These are phyloP conservation scores for Todiramphus saurophagus DNA, from an alignment of 2,113 vertebrate species.

Conservation along the genomic window DNA sequence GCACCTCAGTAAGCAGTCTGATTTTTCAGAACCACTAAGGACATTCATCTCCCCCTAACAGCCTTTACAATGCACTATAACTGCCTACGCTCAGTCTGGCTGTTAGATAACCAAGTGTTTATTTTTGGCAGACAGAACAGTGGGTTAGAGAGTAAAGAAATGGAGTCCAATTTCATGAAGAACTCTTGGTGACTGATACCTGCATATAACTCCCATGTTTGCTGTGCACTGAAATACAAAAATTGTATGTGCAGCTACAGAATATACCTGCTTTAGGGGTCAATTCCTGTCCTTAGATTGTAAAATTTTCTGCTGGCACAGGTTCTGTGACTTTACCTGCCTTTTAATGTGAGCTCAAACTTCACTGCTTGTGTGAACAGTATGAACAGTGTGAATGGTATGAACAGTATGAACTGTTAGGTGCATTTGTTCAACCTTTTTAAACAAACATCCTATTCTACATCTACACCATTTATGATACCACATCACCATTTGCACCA, in stretches of 20 bases:
- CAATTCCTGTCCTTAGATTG: neutral
- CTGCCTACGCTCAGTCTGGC: conserved; percentile 53
- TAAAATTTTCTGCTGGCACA: neutral
- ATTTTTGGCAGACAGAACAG: conserved; percentile 9
- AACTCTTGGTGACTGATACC: neutral
- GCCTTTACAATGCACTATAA: neutral
- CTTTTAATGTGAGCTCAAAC: neutral
- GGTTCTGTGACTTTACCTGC: neutral
- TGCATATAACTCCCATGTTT: neutral
- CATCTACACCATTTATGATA: neutral
- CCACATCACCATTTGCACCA: fast-evolving
- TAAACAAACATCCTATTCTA: neutral
- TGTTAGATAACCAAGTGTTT: conserved; percentile 32
- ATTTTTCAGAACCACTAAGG: neutral
- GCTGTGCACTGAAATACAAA: neutral
- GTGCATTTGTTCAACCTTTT: neutral
- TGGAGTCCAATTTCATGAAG: neutral
- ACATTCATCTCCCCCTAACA: neutral
- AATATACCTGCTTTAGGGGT: neutral
- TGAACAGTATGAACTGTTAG: neutral
- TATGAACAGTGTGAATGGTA: too few species aligned
- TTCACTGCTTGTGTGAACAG: neutral
- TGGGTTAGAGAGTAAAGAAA: neutral
- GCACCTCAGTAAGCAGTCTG: neutral
- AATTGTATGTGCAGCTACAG: fast-evolving